A percentile compares a stretch with the other conserved stretches of the same genome.
Evolutionary conservation across 2,888 invertebrate species (phyloP).

Genomic region (Cotesia congregata): DNA sequence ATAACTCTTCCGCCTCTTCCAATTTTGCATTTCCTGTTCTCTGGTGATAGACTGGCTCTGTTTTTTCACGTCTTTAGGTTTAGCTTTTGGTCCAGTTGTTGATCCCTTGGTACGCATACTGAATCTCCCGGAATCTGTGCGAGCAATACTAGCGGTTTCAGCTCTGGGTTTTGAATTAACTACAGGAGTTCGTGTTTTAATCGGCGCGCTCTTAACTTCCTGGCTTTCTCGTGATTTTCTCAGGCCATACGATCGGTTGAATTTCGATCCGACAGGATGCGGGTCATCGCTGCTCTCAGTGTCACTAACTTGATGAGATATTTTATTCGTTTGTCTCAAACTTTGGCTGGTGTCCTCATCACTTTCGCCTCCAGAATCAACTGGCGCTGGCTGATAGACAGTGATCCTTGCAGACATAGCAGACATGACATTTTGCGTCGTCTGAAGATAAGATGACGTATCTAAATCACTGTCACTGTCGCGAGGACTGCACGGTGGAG

Average conservation of each 20-base stretch:
- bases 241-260: constrained; percentile 57
- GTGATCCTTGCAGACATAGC: constrained; percentile 70
- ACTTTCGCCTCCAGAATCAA: constrained; percentile 69
- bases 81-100: constrained; percentile 52
- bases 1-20: constrained; percentile 95
- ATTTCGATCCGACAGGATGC: constrained; percentile 55
- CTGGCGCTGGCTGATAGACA: constrained; percentile 55
- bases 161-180: constrained; percentile 44
- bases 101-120: constrained; percentile 55
- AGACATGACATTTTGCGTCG: constrained; percentile 74
- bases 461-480: constrained; percentile 68
- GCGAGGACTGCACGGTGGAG: constrained; percentile 60
- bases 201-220: constrained; percentile 61
- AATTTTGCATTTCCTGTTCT: constrained; percentile 92
- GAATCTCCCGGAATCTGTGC: constrained; percentile 62
- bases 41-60: constrained; percentile 75
- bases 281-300: constrained; percentile 63
- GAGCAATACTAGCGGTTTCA: constrained; percentile 55
- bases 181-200: constrained; percentile 12
- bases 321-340: constrained; percentile 55
- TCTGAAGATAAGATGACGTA: constrained; percentile 67
- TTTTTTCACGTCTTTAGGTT: constrained; percentile 58
- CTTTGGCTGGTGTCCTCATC: constrained; percentile 65
- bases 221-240: constrained; percentile 75
- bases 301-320: constrained; percentile 54